Base-by-base conservation (phyloP, 2,113 vertebrate genomes). In the Morphnarchus princeps region DNA sequence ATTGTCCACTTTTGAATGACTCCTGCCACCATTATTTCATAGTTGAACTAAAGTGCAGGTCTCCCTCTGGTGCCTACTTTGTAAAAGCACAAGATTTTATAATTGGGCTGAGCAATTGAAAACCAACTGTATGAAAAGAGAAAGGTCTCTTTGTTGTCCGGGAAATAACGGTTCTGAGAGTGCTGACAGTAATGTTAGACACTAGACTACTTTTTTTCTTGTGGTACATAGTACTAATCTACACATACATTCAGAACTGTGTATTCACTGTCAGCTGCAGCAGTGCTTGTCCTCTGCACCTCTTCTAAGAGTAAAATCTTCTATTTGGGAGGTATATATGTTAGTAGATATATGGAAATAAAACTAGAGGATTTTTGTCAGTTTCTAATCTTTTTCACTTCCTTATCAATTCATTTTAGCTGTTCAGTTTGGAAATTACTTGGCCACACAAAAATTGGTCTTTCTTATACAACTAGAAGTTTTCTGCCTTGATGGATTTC, bases 21-120 rank as follows among this genome's bases (percentile, higher is more conserved):
- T 95, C 65, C 65, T 74, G 81, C 81, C 87, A 79, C 70, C 61
- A 52, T 91, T 89, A 76, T 88, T 95, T 93, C 82, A 52, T 49
- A 77, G 90, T 69, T 79, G 93, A 95, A 67, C 81, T 94, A 18
- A 82, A 94, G 95, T 91, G 81, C 95, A 97, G 87, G 92, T 97
- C 96, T 97, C 96, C 96, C 96, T 97, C 95, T 97, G 96, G 90
- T 97, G 95, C 96, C 84, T 93, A 45, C 87, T 91, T 87, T 76
- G 93, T 93, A 97, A 96, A 96, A 96, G 90, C 95, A 95, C 96
- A 96, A 90, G 95, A 80, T 91, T 94, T 93, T 90, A 57, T 94
- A 94, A 93, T 95, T 79, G 70, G 87, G 10, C 70, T 79, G 73
- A 89, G 78, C 78, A 61, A 85, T 69, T 91, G 93, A 76, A 96